A percentile compares a stretch with the other conserved stretches of the same genome.
Evolutionary conservation across 1,140 invertebrate species (phyloP).

Genomic region (Trachymyrmex cornetzi): DNA sequence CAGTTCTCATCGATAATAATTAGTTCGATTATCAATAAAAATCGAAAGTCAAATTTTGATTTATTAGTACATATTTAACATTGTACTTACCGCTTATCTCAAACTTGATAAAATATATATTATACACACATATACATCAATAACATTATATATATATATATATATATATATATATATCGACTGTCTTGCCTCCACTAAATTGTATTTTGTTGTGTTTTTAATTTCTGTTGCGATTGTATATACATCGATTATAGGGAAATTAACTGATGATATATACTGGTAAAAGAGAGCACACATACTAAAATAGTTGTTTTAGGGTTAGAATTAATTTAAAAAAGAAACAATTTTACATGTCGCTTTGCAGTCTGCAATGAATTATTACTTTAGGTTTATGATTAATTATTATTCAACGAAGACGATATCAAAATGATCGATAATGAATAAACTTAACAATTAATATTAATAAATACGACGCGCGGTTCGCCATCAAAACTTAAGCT

Average conservation of each 20-base stretch:
- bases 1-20: neutral
- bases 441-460: conserved; percentile 4
- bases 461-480: neutral
- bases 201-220: neutral
- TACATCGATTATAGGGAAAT: neutral
- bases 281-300: neutral
- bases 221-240: neutral
- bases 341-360: neutral
- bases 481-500: neutral
- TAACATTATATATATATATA: too few relatives aligned
- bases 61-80: neutral
- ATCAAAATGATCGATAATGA: conserved; percentile 14
- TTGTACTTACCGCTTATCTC: neutral
- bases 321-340: conserved; percentile 7
- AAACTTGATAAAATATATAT: neutral
- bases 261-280: neutral
- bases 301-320: neutral
- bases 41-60: neutral
- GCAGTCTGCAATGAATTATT: neutral
- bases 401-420: conserved; percentile 4
- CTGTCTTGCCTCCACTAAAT: neutral
- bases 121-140: too few relatives aligned
- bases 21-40: conserved; percentile 17
- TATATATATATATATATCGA: too few relatives aligned
- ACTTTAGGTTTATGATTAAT: neutral